Base-by-base conservation (phyloP, 2,113 vertebrate genomes). In the Eira barbara region DNA sequence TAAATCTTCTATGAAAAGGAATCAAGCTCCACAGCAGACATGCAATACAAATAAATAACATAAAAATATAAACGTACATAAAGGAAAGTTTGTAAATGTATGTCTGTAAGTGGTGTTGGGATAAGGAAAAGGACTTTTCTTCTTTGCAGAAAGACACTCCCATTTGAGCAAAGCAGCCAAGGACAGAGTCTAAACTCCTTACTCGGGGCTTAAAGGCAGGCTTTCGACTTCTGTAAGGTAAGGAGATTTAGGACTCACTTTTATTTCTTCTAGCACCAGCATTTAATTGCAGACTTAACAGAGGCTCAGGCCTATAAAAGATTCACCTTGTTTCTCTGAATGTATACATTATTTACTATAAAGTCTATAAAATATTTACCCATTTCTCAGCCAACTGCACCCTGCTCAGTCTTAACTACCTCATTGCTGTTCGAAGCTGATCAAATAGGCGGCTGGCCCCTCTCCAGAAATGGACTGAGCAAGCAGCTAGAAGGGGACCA, bases 361-460 rank as follows among this genome's bases (percentile, higher is more conserved):
- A 15, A 82, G 92, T 96, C 95, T 95, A 96, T 98, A 95, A 98
- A 98, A 97, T 98, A 98, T 98, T 98, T 97, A 98, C 96, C 92
- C 92, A 94, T 96, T 97, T 96, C 83, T 97, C 91, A 85, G 89
- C 94, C 0, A 20, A 93, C 96, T 97, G 87, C 39, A 45, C 92
- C 95, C 85, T 25, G 47, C 42, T 94, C 71, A 84, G 92, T 71
- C 84, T 98, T 97, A 95, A 97, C 96, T 97, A 97, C 94, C 96
- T 96, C 91, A 90, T 45, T 61, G 65, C 67, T 95, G 84, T 84
- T 95, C 39, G 8, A 94, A 95, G 96, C 88, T 97, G 95, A 97
- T 96, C 90, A 97, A 97, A 96, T 91, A 85, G 73, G 96, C 17
- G 11, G 81, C 91, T 97, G 98, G 97, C 97, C 71, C 17, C 47